Evolutionary conservation across 2,797 vertebrate genomes (phyloP).

Genomic region (Tinamus major): DNA sequence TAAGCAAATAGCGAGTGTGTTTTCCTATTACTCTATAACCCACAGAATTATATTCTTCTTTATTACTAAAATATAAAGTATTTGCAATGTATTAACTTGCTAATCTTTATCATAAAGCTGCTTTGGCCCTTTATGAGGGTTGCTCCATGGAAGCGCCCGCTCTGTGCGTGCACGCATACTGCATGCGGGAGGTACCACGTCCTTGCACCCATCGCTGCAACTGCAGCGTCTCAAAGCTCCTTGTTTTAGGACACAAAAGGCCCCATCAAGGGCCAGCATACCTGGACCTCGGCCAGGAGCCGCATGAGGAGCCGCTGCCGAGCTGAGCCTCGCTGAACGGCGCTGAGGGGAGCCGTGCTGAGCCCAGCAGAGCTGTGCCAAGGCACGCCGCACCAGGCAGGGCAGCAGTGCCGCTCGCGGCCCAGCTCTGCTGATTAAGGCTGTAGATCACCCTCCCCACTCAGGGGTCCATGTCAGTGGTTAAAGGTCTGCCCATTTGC

Average conservation of each 20-base stretch:
- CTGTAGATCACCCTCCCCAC: slow-evolving; percentile 62
- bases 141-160: neutral
- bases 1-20: neutral
- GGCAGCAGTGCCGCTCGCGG: neutral
- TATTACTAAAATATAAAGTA: neutral
- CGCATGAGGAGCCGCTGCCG: too few species aligned
- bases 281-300: too few species aligned
- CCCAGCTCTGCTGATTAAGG: slow-evolving; percentile 52
- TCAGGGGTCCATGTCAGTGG: slow-evolving; percentile 51
- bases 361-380: too few species aligned
- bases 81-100: neutral
- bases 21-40: neutral
- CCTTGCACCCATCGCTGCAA: too few species aligned
- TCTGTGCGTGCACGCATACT: neutral
- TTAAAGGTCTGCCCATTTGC: slow-evolving; percentile 65
- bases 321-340: too few species aligned
- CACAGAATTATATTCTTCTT: neutral
- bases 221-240: too few species aligned
- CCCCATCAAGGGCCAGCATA: too few species aligned
- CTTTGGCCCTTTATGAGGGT: too few species aligned
- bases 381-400: neutral
- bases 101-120: neutral
- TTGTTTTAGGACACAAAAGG: too few species aligned
- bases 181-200: too few species aligned
- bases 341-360: too few species aligned